Conservation (phyloP, 1,140 invertebrate species). For the Lordiphosa stackelbergi region DNA sequence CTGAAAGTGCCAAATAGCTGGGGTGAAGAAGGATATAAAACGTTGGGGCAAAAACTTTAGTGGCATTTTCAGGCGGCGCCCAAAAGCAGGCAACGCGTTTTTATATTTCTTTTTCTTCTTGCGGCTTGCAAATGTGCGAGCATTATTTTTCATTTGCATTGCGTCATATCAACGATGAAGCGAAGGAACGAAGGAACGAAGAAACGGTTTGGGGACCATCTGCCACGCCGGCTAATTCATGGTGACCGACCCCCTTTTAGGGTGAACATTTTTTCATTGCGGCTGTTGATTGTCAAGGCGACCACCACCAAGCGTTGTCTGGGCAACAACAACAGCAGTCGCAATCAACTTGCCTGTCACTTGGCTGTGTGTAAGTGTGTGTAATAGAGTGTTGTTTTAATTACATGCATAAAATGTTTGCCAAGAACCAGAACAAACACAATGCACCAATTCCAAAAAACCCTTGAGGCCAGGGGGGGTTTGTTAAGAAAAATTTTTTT, state of each 20-base stretch:
- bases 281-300: conserved; percentile 66
- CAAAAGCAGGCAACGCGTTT: conserved; percentile 13
- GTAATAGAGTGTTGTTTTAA: conserved; percentile 54
- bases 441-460: too few species aligned
- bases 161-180: conserved; percentile 48
- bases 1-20: conserved; percentile 23
- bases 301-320: conserved; percentile 43
- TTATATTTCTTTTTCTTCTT: conserved; percentile 1
- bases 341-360: conserved; percentile 38
- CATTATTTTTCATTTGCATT: conserved; percentile 62
- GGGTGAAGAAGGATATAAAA: conserved; percentile 10
- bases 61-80: conserved; percentile 2
- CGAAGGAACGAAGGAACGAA: background rate
- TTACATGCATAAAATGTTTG: conserved; percentile 44
- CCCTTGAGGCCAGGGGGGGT: too few species aligned
- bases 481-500: too few species aligned
- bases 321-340: conserved; percentile 40
- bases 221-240: conserved; percentile 53
- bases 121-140: conserved; percentile 35
- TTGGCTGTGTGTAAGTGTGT: conserved; percentile 16
- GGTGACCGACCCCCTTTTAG: conserved; percentile 36
- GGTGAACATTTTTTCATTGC: conserved; percentile 8
- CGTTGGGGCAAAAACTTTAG: conserved; percentile 41
- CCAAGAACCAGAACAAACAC: background rate
- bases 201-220: conserved; percentile 26